Evolutionary conservation across 2,797 vertebrate species (phyloP), one percentile per base, ranked within the genome.

Genomic region (Danio aesculapii): DNA sequence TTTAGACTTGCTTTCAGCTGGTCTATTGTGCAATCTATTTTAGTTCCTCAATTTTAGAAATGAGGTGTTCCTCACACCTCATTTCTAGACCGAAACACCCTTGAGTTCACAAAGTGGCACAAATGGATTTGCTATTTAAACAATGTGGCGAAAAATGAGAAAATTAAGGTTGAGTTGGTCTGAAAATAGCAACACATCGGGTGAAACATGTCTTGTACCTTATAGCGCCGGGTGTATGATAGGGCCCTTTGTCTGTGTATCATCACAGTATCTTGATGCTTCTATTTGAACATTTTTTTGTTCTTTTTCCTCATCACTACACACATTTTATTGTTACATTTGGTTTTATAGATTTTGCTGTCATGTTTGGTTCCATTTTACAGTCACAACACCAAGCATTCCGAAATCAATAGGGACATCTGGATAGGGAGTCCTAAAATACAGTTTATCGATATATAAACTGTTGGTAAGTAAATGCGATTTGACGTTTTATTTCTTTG

Each of bases 301-400:
- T 47, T 58, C 53, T n/a, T n/a, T n/a, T n/a, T 1, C 30, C 1
- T 3, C 30, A 30, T 41, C 53, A 73, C 41, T 21, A 16, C 11
- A 46, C 17, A 58, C 55, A 73, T 58, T 73, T 73, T 59, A 59
- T 59, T 44, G 44, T 47, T 47, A 21, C 55, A 17, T 21, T 19
- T 55, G 11, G 6, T 72, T 59, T 30, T 47, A 73, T 73, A 47
- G 55, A 46, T 30, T 30, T 59, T 47, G 5, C 43, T 58, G 43
- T 73, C 41, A 58, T 47, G 55, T 73, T 73, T 19, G 13, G 12
- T 73, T 73, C 58, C 41, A 73, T 58, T 73, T 73, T 58, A 73
- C 55, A 30, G 70, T 21, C 17, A 64, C 16, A 72, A 10, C n/a
- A 16, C 46, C 21, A 62, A 62, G 19, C 30, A 61, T n/a, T 39